Percentiles rank a stretch among this genome's conserved stretches.
Evolutionary conservation across 2,888 invertebrate species (phyloP).

Genomic region (Cephalotes varians): DNA sequence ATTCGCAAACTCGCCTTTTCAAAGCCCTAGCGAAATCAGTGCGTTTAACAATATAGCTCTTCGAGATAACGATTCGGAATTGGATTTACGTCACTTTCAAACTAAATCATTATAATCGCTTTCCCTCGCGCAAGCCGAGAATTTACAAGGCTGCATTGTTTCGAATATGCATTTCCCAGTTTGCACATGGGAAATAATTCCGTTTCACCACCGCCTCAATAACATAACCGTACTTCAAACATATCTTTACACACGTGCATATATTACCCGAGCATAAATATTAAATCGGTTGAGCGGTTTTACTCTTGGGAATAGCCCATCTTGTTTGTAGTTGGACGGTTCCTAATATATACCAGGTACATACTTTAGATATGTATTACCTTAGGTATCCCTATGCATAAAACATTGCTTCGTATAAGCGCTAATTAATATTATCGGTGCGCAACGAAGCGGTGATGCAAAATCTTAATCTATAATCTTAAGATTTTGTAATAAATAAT

Average conservation of each 20-base stretch:
- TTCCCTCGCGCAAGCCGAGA: not conserved
- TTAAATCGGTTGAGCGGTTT: slow-evolving; percentile 65
- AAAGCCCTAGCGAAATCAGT: not conserved
- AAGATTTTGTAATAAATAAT: not conserved
- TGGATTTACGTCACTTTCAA: slow-evolving; percentile 5
- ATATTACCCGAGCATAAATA: slow-evolving; percentile 63
- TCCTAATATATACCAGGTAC: slow-evolving; percentile 41
- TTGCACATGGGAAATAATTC: slow-evolving; percentile 51
- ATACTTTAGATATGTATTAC: slow-evolving; percentile 38
- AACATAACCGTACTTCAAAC: slow-evolving; percentile 58
- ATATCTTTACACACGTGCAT: slow-evolving; percentile 57
- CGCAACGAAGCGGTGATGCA: not conserved
- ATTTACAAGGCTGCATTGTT: slow-evolving; percentile 34
- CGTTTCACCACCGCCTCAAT: slow-evolving; percentile 44
- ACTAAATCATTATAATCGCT: slow-evolving; percentile 5
- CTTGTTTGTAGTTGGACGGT: slow-evolving; percentile 61
- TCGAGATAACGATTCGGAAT: not conserved
- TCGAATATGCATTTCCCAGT: slow-evolving; percentile 15
- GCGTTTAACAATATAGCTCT: not conserved
- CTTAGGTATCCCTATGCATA: slow-evolving; percentile 48
- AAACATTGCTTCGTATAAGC: slow-evolving; percentile 38
- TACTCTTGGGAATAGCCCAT: slow-evolving; percentile 54
- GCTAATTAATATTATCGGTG: slow-evolving; percentile 55
- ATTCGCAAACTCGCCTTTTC: not conserved
- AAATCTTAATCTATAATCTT: not conserved